These are phyloP conservation scores for Mamestra configurata DNA, from an alignment of 1,140 invertebrate species.

Conservation along the genomic window DNA sequence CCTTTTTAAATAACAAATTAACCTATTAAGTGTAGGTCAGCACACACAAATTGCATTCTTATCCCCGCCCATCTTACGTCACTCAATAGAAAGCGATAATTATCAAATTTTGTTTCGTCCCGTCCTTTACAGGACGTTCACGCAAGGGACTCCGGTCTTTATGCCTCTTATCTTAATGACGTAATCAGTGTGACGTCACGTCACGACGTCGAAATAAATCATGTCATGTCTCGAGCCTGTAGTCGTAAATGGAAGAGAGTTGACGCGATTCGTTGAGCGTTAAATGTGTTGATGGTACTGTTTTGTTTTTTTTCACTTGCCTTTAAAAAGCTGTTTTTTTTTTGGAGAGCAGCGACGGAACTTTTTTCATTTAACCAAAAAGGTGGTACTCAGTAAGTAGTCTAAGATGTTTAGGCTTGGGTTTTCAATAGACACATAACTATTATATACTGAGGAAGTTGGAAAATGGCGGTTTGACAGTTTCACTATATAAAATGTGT, in stretches of 20 bases:
- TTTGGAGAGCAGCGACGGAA: too few relatives aligned
- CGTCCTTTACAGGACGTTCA: neutral
- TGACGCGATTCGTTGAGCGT: conserved; percentile 11
- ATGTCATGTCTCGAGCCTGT: neutral
- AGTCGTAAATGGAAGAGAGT: neutral
- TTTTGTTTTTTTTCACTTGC: neutral
- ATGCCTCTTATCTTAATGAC: conserved; percentile 26
- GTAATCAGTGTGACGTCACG: conserved; percentile 32
- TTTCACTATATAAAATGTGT: too few relatives aligned
- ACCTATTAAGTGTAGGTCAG: neutral
- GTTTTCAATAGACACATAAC: too few relatives aligned
- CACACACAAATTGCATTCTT: conserved; percentile 1
- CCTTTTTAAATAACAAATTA: neutral
- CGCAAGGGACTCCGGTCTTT: conserved; percentile 10
- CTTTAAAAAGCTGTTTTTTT: too few relatives aligned
- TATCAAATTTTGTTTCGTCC: neutral
- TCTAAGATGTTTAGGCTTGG: too few relatives aligned
- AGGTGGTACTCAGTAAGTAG: too few relatives aligned
- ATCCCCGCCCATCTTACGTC: neutral
- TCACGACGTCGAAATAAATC: conserved; percentile 18
- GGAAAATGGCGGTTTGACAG: too few relatives aligned
- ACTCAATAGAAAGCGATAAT: conserved; percentile 3
- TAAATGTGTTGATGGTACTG: conserved; percentile 8
- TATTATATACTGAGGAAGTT: too few relatives aligned
- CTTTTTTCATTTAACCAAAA: too few relatives aligned